These are phyloP conservation scores for Sarcophaga caerulescens DNA, from an alignment of 2,888 invertebrate genomes.

Conservation along the genomic window DNA sequence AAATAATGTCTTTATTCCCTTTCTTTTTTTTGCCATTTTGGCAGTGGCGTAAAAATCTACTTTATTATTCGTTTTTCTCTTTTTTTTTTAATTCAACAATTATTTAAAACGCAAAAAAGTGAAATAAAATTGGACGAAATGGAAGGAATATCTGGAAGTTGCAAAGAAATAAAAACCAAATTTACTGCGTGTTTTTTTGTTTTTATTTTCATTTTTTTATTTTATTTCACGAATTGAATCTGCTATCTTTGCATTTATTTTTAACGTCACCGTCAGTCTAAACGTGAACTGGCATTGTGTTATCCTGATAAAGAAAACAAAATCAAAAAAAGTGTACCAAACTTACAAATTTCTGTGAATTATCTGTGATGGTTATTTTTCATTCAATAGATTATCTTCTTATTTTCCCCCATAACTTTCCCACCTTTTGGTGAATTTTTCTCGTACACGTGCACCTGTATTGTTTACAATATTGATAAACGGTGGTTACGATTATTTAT, in stretches of 20 bases:
- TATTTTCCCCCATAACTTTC: background rate
- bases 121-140: background rate
- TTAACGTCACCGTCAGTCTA: background rate
- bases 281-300: constrained; percentile 18
- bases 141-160: background rate
- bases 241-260: constrained; percentile 22
- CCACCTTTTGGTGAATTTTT: background rate
- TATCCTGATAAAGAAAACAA: background rate
- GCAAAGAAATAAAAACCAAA: background rate
- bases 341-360: constrained; percentile 51
- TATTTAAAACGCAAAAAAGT: background rate
- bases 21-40: background rate
- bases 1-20: constrained; percentile 52
- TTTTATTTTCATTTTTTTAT: no score
- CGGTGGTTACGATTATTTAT: constrained; percentile 12
- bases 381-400: constrained; percentile 47
- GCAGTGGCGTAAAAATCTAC: constrained; percentile 5
- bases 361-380: constrained; percentile 56
- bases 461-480: constrained; percentile 31
- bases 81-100: background rate
- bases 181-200: background rate
- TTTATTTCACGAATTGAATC: background rate
- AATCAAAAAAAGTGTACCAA: constrained; percentile 29
- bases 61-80: background rate
- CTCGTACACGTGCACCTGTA: constrained; percentile 4